Percentiles rank a stretch among this genome's conserved stretches.
Evolutionary conservation across 1,140 invertebrate genomes (phyloP).

Genomic region (Ridgeia piscesae): DNA sequence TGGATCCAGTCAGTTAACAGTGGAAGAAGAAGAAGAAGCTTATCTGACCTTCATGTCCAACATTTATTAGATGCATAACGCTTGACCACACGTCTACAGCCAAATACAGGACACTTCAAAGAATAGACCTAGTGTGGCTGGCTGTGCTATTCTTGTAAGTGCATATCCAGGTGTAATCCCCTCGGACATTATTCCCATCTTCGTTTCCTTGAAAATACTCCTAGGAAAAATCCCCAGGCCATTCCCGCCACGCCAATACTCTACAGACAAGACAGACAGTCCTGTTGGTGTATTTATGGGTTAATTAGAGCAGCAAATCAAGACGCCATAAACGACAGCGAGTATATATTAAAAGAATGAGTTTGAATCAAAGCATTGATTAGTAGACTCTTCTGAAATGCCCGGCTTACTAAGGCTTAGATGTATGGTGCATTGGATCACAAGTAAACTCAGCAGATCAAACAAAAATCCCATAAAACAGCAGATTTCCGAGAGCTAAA

Average conservation of each 20-base stretch:
- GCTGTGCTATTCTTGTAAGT: no score
- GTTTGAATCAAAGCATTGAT: neutral
- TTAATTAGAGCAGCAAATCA: neutral
- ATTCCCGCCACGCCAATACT: neutral
- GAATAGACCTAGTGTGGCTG: no score
- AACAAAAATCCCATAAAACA: neutral
- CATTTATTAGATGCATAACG: no score
- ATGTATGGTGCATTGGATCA: neutral
- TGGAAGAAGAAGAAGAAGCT: no score
- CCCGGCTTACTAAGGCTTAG: neutral
- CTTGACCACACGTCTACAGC: no score
- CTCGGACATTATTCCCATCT: neutral
- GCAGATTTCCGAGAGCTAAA: neutral
- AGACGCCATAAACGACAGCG: neutral
- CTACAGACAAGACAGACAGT: neutral
- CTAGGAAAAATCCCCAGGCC: neutral
- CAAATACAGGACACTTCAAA: no score
- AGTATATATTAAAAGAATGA: neutral
- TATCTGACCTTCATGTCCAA: no score
- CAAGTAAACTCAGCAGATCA: neutral
- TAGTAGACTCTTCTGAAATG: neutral
- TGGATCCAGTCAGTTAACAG: no score
- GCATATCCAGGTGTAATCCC: neutral
- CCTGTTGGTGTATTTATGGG: neutral
- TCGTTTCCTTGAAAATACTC: neutral